A percentile compares a stretch with the other conserved stretches of the same genome.
Evolutionary conservation across 2,113 vertebrate species (phyloP).

Genomic region (Vanacampus margaritifer): DNA sequence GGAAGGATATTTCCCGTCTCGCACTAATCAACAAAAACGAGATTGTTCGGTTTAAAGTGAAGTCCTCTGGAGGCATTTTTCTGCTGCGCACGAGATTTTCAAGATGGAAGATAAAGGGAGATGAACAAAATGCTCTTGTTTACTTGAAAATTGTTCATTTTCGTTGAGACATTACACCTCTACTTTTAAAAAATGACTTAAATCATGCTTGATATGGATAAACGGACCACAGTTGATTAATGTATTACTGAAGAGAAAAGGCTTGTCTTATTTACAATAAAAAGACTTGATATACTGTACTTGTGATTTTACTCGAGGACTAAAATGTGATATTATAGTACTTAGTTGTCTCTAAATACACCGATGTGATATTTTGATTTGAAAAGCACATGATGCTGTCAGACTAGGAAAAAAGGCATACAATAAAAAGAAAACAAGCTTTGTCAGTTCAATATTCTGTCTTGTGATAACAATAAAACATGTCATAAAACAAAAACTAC

Average conservation of each 20-base stretch:
- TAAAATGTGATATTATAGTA: background rate
- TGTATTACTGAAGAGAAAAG: constrained; percentile 5
- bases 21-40: constrained; percentile 63
- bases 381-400: background rate
- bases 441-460: background rate
- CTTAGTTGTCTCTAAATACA: background rate
- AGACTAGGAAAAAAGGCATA: background rate
- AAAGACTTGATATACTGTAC: constrained; percentile 1
- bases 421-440: background rate
- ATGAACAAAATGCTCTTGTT: background rate
- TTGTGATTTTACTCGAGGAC: background rate
- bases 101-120: background rate
- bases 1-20: constrained; percentile 64
- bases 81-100: background rate
- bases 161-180: background rate
- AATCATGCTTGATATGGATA: too few relatives aligned
- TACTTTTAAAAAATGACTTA: background rate
- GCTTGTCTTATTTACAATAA: constrained; percentile 27
- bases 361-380: background rate
- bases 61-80: constrained; percentile 36
- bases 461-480: background rate
- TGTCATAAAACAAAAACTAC: background rate
- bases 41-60: background rate
- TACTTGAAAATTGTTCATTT: background rate
- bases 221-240: background rate